phyloP scores from a whole-genome alignment of 2,888 invertebrate genomes.

The Carpatolechia fugitivella region DNA sequence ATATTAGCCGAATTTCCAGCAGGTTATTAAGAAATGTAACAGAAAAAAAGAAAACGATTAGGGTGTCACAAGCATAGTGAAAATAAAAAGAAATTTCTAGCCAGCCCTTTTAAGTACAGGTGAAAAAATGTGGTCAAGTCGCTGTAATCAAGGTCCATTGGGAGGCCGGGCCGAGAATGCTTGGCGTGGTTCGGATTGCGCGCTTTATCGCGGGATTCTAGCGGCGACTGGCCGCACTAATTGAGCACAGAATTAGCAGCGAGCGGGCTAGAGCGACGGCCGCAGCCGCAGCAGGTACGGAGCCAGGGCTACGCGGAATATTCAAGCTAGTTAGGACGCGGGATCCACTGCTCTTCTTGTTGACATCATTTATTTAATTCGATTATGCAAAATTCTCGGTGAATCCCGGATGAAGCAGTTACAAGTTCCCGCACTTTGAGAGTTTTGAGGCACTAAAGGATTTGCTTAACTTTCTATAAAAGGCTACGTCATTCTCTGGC shows the following conservation, averaged over 20 bases:
- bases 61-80: too few species aligned
- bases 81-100: not conserved
- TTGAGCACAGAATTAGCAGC: constrained; percentile 44
- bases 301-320: not conserved
- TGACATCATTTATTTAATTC: not conserved
- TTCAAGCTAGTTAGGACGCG: constrained; percentile 5
- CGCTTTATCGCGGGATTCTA: constrained; percentile 28
- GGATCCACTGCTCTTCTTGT: not conserved
- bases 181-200: constrained; percentile 9
- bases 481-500: not conserved
- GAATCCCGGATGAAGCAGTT: not conserved
- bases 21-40: too few species aligned
- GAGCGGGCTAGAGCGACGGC: constrained; percentile 31
- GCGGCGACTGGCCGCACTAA: constrained; percentile 35
- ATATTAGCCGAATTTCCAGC: too few species aligned
- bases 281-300: constrained; percentile 12
- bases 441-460: not conserved
- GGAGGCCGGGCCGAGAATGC: constrained; percentile 8
- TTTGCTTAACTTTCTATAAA: not conserved
- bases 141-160: constrained; percentile 11
- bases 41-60: too few species aligned
- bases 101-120: constrained; percentile 10
- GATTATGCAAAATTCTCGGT: not conserved
- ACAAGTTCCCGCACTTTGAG: not conserved
- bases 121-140: constrained; percentile 15